Evolutionary conservation across 2,797 vertebrate species (phyloP).

Genomic region (Gallinago stenura): DNA sequence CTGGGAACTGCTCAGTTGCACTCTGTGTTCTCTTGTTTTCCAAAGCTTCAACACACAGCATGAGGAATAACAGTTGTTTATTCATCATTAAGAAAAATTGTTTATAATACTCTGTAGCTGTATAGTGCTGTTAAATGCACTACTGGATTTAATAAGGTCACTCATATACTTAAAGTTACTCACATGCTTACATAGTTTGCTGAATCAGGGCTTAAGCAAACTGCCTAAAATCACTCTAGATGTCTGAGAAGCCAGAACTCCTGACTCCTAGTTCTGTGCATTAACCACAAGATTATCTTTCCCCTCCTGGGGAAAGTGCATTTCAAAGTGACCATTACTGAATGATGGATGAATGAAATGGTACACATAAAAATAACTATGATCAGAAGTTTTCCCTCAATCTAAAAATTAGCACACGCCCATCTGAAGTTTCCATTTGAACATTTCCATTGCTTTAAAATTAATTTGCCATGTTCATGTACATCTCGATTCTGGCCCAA

Average conservation of each 20-base stretch:
- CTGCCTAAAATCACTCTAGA: constrained; percentile 31
- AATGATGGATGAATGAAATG: constrained; percentile 53
- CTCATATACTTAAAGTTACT: constrained; percentile 25
- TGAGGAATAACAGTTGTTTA: constrained; percentile 8
- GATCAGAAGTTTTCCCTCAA: constrained; percentile 61
- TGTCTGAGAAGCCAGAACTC: constrained; percentile 42
- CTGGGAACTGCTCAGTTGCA: background rate
- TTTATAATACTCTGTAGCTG: background rate
- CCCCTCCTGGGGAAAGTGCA: constrained; percentile 6
- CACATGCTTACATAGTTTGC: constrained; percentile 47
- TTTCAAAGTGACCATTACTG: constrained; percentile 54
- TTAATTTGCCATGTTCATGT: constrained; percentile 70
- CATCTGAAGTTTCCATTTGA: constrained; percentile 59
- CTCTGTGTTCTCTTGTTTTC: background rate
- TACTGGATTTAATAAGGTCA: background rate
- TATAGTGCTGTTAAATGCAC: background rate
- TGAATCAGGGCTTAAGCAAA: constrained; percentile 60
- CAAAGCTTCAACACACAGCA: background rate
- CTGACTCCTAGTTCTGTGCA: constrained; percentile 55
- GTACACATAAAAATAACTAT: constrained; percentile 56
- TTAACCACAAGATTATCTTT: constrained; percentile 51
- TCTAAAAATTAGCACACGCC: constrained; percentile 41
- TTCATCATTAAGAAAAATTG: constrained; percentile 6
- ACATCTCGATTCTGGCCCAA: constrained; percentile 40
- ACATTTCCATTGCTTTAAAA: constrained; percentile 63